Evolutionary conservation across 1,140 invertebrate species (phyloP), one percentile per base, ranked within the genome.

Genomic region (Danaus melanippus): DNA sequence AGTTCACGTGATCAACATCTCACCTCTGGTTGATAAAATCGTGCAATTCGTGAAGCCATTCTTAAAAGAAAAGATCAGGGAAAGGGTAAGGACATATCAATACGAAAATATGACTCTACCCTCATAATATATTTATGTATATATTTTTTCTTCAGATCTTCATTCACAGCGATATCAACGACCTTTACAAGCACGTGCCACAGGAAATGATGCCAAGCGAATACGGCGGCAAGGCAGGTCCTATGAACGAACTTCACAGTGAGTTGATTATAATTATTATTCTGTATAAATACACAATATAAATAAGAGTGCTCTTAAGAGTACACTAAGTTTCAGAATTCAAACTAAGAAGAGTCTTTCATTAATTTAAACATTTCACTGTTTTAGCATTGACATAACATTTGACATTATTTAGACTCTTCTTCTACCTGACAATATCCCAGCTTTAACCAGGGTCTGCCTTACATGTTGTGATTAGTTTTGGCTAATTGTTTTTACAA

Each of bases 1-100:
- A 84, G 93, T 96, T 43, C 94, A 96, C 73, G 92, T 95, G 5
- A 90, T 96, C 55, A 95, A 95, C 74, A 92, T 94, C 9, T 94
- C 93, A 8, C 92, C 93, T 0, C 69, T 95, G 11, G 93, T 96
- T 9, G 93, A 95, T 65, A 93, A 93, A 9, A 94, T 96, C 53
- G 91, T 95, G 45, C 94, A 93, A 68, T 94, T 95, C 76, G 93
- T 94, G 1, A 94, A 94, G 77, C 94, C 93, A 0, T 94, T 95
- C 77, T 86, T 95, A 44, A 95, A 95, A 76, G 94, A 96, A 71
- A 96, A 96, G 87, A 95, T 95, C 65, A 90, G 92, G 65, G 92
- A 94, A 62, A 90, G 94, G 64, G 86, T 88, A 76, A 76, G 62
- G 60, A 48, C n/a, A 12, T 48, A 21, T 10, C 40, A 46, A n/a